These are phyloP conservation scores for Creontiades dilutus DNA, from an alignment of 2,888 invertebrate genomes.

Conservation along the genomic window DNA sequence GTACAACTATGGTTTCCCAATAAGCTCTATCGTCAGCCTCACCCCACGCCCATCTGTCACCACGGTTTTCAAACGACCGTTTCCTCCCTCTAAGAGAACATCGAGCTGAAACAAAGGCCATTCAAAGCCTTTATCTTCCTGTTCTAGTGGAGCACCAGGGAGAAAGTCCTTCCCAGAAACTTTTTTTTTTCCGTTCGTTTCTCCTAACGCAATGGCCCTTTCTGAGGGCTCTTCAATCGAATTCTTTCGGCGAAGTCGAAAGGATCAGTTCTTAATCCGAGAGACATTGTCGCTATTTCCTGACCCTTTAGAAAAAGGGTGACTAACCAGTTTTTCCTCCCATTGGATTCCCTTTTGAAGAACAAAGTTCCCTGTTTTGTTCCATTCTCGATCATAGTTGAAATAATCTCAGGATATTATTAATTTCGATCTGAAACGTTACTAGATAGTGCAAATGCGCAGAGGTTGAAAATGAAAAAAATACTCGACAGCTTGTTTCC, in stretches of 20 bases:
- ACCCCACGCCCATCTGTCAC: neutral
- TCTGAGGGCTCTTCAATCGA: slow-evolving; percentile 23
- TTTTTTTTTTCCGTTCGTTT: slow-evolving; percentile 8
- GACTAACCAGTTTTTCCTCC: neutral
- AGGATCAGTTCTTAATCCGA: slow-evolving; percentile 45
- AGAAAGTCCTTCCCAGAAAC: neutral
- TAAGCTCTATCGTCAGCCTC: too few relatives aligned
- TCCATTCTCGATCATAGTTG: neutral
- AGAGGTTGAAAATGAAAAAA: too few relatives aligned
- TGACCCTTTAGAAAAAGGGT: neutral
- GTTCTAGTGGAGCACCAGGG: neutral
- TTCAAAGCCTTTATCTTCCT: neutral
- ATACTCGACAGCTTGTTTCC: too few relatives aligned
- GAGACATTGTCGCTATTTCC: slow-evolving; percentile 8
- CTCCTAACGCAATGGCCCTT: slow-evolving; percentile 22
- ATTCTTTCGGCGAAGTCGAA: slow-evolving; percentile 32
- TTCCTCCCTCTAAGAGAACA: neutral
- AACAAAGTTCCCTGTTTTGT: neutral
- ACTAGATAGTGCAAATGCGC: too few relatives aligned
- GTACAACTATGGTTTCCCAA: too few relatives aligned
- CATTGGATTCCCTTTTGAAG: neutral
- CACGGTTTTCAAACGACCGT: neutral
- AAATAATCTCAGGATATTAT: too few relatives aligned
- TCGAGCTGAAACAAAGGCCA: slow-evolving; percentile 5
- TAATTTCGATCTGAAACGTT: too few relatives aligned